A percentile compares a stretch with the other conserved stretches of the same genome.
phyloP scores from a whole-genome alignment of 2,888 invertebrate species.

The Willowsia nigromaculata region DNA sequence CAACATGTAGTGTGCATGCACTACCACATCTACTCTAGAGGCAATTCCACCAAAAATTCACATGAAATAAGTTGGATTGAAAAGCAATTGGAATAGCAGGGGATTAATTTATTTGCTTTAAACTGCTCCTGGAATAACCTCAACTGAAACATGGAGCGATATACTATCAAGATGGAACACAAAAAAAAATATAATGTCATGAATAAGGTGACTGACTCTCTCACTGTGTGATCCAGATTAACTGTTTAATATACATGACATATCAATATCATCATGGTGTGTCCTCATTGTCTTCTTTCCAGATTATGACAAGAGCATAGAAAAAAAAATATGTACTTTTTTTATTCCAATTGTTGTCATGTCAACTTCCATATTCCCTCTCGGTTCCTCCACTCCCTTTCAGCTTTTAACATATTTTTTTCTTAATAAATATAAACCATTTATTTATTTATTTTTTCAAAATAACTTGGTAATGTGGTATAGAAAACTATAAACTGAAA shows the following conservation, averaged over 20 bases:
- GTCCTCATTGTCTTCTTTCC: not conserved
- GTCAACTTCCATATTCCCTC: not conserved
- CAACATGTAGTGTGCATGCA: too few relatives aligned
- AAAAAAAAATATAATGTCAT: not conserved
- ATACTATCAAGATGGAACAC: not conserved
- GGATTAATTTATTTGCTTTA: constrained; percentile 15
- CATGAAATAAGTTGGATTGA: too few relatives aligned
- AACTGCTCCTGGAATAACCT: too few relatives aligned
- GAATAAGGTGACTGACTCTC: not conserved
- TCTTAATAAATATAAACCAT: constrained; percentile 33
- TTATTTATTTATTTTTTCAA: too few relatives aligned
- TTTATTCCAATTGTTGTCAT: constrained; percentile 27
- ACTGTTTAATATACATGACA: not conserved
- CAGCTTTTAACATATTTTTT: too few relatives aligned
- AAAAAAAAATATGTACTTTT: not conserved
- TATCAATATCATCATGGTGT: not conserved
- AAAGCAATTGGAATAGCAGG: not conserved
- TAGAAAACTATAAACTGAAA: constrained; percentile 36
- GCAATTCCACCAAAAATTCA: too few relatives aligned
- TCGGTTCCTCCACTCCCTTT: too few relatives aligned
- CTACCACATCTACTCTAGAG: too few relatives aligned
- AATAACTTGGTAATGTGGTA: constrained; percentile 37
- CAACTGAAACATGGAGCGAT: not conserved
- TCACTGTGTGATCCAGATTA: not conserved
- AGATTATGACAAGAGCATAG: not conserved